phyloP scores from a whole-genome alignment of 92 coral and sea anemone genomes.

The Porites evermanni region DNA sequence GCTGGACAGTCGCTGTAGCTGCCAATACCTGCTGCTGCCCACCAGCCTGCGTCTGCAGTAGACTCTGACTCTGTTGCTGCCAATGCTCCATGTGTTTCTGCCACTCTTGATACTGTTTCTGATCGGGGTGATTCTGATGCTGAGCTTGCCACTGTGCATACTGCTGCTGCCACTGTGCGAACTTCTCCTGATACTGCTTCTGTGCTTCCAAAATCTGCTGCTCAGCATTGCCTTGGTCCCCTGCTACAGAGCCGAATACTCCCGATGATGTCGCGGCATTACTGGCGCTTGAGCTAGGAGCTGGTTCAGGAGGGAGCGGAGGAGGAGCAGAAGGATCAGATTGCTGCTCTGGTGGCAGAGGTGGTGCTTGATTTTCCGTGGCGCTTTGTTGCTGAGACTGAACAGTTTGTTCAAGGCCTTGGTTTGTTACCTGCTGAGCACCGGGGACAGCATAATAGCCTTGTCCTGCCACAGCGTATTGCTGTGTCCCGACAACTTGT shows the following conservation, averaged over 20 bases:
- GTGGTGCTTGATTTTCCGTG: conserved; percentile 48
- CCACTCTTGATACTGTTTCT: conserved; percentile 93
- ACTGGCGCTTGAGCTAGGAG: conserved; percentile 23
- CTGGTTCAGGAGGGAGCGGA: conserved; percentile 59
- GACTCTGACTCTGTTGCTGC: conserved; percentile 76
- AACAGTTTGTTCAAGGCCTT: conserved; percentile 5
- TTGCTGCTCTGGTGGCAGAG: conserved; percentile 47
- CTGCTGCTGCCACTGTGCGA: conserved; percentile 90
- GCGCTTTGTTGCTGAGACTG: conserved; percentile 20
- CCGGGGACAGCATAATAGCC: not conserved
- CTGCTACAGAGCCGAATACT: conserved; percentile 5
- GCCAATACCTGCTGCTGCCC: conserved; percentile 32
- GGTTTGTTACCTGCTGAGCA: conserved; percentile 16
- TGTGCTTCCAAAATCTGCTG: conserved; percentile 64
- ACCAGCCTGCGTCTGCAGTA: conserved; percentile 47
- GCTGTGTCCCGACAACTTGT: conserved; percentile 28
- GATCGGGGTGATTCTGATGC: conserved; percentile 95
- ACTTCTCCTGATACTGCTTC: conserved; percentile 80
- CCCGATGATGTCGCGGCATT: conserved; percentile 5
- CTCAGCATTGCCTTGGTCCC: not conserved
- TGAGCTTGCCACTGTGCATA: conserved; percentile 92
- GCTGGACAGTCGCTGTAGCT: not conserved
- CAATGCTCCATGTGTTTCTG: conserved; percentile 86
- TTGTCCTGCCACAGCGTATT: conserved; percentile 19
- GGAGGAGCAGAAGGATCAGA: conserved; percentile 41